phyloP scores from a whole-genome alignment of 2,888 invertebrate species.

The Lithophane leautieri region DNA sequence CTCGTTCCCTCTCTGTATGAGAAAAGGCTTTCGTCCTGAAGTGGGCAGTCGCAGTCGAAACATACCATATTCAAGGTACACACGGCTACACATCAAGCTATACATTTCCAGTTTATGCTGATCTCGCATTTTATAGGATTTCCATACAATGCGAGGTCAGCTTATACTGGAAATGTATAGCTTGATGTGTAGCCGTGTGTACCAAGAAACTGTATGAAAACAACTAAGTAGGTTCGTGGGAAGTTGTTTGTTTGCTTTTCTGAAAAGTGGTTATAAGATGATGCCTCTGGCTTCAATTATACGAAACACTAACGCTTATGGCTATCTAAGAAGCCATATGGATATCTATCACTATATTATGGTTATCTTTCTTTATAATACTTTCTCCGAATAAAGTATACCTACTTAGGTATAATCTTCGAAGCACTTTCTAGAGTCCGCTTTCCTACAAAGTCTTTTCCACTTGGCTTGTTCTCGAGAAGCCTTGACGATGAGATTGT shows the following conservation, averaged over 20 bases:
- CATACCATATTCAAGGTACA: slow-evolving; percentile 18
- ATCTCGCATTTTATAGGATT: too few species aligned
- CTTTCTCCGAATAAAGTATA: not conserved
- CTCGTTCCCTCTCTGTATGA: not conserved
- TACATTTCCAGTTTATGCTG: too few species aligned
- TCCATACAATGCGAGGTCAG: too few species aligned
- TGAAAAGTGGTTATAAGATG: not conserved
- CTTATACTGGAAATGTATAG: too few species aligned
- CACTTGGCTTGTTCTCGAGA: slow-evolving; percentile 14
- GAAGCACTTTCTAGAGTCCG: slow-evolving; percentile 9
- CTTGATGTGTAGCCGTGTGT: too few species aligned
- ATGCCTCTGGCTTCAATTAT: slow-evolving; percentile 5
- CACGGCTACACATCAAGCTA: too few species aligned
- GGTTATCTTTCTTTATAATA: not conserved
- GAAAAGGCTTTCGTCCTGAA: not conserved
- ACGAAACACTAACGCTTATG: slow-evolving; percentile 1
- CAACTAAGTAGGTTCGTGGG: slow-evolving; percentile 1
- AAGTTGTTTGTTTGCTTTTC: slow-evolving; percentile 20
- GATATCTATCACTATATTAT: too few species aligned
- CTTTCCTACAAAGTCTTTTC: slow-evolving; percentile 29
- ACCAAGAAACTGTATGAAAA: slow-evolving; percentile 21
- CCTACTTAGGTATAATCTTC: not conserved
- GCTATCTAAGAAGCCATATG: not conserved
- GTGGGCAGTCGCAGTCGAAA: not conserved
- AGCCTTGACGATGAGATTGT: slow-evolving; percentile 17